Conservation (phyloP, 2,797 vertebrate genomes). For the Adrianichthys oophorus region DNA sequence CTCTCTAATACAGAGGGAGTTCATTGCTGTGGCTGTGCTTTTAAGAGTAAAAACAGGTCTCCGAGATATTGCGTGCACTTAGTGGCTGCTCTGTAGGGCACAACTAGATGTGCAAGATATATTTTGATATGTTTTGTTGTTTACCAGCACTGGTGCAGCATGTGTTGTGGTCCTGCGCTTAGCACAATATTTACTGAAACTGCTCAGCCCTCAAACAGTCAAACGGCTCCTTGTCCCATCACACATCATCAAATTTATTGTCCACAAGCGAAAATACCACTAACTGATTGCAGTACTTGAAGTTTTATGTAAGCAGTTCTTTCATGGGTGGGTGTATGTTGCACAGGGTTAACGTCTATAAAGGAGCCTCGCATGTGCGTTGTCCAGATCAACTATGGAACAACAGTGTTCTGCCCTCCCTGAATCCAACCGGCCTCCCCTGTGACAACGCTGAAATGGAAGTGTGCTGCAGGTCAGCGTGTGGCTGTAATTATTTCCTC, state of each 20-base stretch:
- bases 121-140: not conserved
- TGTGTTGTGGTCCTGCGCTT: not conserved
- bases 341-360: constrained; percentile 65
- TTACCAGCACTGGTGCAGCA: not conserved
- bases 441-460: constrained; percentile 70
- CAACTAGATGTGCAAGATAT: not conserved
- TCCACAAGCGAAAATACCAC: constrained; percentile 42
- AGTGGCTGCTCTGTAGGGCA: not conserved
- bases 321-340: constrained; percentile 54
- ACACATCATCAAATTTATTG: constrained; percentile 46
- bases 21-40: constrained; percentile 15
- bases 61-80: not conserved
- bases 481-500: constrained; percentile 83
- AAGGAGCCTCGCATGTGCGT: constrained; percentile 60
- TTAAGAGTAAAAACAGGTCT: constrained; percentile 29
- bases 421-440: constrained; percentile 57
- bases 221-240: constrained; percentile 17
- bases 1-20: constrained; percentile 29
- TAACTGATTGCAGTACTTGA: constrained; percentile 39
- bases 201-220: constrained; percentile 27
- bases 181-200: not conserved
- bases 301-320: constrained; percentile 50
- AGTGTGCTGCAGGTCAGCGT: constrained; percentile 79
- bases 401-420: constrained; percentile 60
- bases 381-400: constrained; percentile 64